Percentiles rank a stretch among this genome's conserved stretches.
Evolutionary conservation across 2,797 vertebrate genomes (phyloP).

Genomic region (Salmo trutta): DNA sequence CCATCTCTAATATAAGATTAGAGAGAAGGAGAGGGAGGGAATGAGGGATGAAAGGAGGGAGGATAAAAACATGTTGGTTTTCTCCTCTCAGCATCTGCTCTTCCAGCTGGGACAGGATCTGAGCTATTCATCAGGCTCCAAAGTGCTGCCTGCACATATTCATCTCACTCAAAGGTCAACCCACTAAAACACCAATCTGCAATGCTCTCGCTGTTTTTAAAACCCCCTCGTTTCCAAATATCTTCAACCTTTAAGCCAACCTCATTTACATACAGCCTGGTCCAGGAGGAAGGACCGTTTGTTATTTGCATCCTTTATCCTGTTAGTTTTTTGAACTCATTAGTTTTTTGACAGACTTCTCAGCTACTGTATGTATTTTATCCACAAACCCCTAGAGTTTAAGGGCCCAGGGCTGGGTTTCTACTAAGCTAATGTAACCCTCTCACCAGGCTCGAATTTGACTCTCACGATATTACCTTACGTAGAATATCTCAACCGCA

Average conservation of each 20-base stretch:
- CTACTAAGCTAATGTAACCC: no score
- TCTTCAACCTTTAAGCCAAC: conserved; percentile 56
- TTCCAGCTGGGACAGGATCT: conserved; percentile 75
- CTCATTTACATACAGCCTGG: conserved; percentile 64
- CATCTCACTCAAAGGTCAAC: conserved; percentile 79
- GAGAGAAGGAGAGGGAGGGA: conserved; percentile 54
- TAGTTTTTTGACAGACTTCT: conserved; percentile 21
- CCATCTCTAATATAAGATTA: conserved; percentile 73
- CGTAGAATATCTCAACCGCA: no score
- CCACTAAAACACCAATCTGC: conserved; percentile 70
- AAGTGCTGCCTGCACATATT: conserved; percentile 67
- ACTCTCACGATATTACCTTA: no score
- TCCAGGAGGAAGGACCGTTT: conserved; percentile 37
- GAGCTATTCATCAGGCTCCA: conserved; percentile 74
- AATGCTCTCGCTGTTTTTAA: conserved; percentile 61
- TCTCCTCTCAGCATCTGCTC: conserved; percentile 74
- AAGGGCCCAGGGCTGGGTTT: no score
- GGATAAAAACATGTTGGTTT: conserved; percentile 58
- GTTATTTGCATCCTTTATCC: conserved; percentile 62
- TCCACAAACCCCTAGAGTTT: conserved; percentile 13
- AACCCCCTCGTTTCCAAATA: conserved; percentile 51
- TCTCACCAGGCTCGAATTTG: no score
- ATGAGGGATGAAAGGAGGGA: conserved; percentile 7
- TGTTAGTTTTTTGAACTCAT: conserved; percentile 43
- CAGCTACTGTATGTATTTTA: conserved; percentile 36